Evolutionary conservation across 2,113 vertebrate genomes (phyloP).

Genomic region (Tragelaphus strepsiceros): DNA sequence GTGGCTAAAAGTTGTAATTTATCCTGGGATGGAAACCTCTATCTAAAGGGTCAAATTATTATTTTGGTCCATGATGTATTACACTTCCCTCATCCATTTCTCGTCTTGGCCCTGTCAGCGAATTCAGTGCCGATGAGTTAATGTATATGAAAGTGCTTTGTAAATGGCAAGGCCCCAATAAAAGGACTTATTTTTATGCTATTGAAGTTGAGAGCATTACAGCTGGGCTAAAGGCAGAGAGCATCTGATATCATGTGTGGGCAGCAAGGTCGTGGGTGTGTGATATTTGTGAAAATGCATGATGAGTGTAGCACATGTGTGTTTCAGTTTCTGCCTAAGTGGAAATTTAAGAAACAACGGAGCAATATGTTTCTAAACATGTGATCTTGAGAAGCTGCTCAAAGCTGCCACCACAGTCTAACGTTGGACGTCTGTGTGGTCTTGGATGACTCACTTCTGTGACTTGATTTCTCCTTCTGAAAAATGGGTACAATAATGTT

Average conservation of each 20-base stretch:
- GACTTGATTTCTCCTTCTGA: not conserved
- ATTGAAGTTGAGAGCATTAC: not conserved
- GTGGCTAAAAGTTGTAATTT: slow-evolving; percentile 41
- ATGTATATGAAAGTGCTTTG: slow-evolving; percentile 57
- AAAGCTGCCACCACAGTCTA: not conserved
- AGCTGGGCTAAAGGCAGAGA: not conserved
- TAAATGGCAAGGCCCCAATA: not conserved
- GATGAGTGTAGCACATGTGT: fast-evolving
- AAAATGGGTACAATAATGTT: not conserved
- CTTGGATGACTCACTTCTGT: not conserved
- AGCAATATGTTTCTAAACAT: not conserved
- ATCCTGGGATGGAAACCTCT: slow-evolving; percentile 38
- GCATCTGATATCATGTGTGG: fast-evolving
- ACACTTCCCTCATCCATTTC: slow-evolving; percentile 44
- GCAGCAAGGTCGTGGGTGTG: fast-evolving
- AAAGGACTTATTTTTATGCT: not conserved
- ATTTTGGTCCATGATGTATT: slow-evolving; percentile 58
- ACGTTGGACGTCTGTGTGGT: not conserved
- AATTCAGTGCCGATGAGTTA: slow-evolving; percentile 59
- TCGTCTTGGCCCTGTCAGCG: slow-evolving; percentile 56
- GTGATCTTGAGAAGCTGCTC: not conserved
- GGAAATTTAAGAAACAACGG: not conserved
- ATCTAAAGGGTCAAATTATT: slow-evolving; percentile 28
- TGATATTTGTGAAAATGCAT: fast-evolving
- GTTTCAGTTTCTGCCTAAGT: not conserved